phyloP scores from a whole-genome alignment of 1,140 invertebrate genomes.

The Drosophila santomea region DNA sequence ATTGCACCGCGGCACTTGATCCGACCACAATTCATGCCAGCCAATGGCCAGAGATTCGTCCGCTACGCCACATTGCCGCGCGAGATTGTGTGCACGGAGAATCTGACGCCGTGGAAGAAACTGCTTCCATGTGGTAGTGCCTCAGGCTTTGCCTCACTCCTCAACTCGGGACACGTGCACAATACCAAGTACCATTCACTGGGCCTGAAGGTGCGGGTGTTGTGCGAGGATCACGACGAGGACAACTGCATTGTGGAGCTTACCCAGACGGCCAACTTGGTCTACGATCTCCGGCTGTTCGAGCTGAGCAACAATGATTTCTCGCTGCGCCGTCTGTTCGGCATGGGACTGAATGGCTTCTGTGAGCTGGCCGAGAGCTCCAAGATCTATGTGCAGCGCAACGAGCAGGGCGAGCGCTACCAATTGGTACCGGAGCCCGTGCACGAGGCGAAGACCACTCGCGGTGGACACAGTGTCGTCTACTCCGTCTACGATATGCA shows the following conservation, averaged over 20 bases:
- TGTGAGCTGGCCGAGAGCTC: slow-evolving; percentile 92
- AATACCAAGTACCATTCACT: slow-evolving; percentile 97
- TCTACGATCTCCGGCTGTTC: slow-evolving; percentile 92
- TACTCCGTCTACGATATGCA: slow-evolving; percentile 90
- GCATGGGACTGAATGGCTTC: slow-evolving; percentile 90
- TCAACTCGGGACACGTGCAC: slow-evolving; percentile 96
- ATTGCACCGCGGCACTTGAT: slow-evolving; percentile 93
- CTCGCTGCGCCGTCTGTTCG: slow-evolving; percentile 94
- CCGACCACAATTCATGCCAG: slow-evolving; percentile 87
- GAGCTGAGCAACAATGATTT: slow-evolving; percentile 88
- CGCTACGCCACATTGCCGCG: slow-evolving; percentile 94
- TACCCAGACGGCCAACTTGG: slow-evolving; percentile 92
- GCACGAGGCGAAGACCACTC: slow-evolving; percentile 86
- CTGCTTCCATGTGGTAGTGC: slow-evolving; percentile 95
- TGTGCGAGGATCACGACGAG: slow-evolving; percentile 87
- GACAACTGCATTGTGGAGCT: slow-evolving; percentile 91
- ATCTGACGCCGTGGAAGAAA: slow-evolving; percentile 99
- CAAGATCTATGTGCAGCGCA: slow-evolving; percentile 93
- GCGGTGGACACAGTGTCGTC: slow-evolving; percentile 88
- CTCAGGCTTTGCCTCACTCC: slow-evolving; percentile 92
- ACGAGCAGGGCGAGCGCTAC: slow-evolving; percentile 85
- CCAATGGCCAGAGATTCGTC: slow-evolving; percentile 85
- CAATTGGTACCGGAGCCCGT: slow-evolving; percentile 86
- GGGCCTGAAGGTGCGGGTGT: slow-evolving; percentile 92
- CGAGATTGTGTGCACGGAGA: slow-evolving; percentile 99